Base-by-base conservation (phyloP, 2,113 vertebrate species). In the Chascanopsetta lugubris region DNA sequence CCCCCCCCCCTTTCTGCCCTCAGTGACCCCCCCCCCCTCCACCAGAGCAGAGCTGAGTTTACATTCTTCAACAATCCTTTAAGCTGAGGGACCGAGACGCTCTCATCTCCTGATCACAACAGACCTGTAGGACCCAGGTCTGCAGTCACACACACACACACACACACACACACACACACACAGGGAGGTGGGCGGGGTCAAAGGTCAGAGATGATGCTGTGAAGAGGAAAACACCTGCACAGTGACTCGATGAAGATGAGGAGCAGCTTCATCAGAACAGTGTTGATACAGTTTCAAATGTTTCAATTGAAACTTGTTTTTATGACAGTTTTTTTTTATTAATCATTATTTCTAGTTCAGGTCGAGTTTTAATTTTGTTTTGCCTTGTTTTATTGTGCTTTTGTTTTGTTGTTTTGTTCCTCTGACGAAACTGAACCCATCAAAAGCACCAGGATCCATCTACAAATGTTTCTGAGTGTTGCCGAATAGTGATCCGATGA, bases 51-150 rank as follows among this genome's bases (percentile, higher is more conserved):
- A 71, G 54, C 70, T 81, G 82, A 77, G 85, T 89, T 84, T 82
- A 89, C 87, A 92, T 91, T 92, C 88, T 90, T 89, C 54, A 49
- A 17, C 71, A 86, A 91, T 89, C 90, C 89, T 85, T 90, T 92
- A 92, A 93, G 89, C 90, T 89, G 26, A 15, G 45, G 53, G 15
- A 76, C 72, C 83, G 83, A 68, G 66, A 86, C 45, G 29, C 65
- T 69, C 79, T 75, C 77, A 80, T 87, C 89, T 81, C 73, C 81
- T 76, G 87, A 90, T 90, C 86, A 91, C 84, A 90, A 92, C 90
- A 90, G 74, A 73, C 73, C 77, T 85, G 88, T 88, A 26, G 84
- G 74, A 64, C 82, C 70, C 79, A 79, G 75, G 64, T n/a, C n/a
- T n/a, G n/a, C n/a, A n/a, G n/a, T n/a, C n/a, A n/a, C n/a, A n/a